Evolutionary conservation across 2,888 invertebrate genomes (phyloP), one percentile per base, ranked within the genome.

Genomic region (Lomographa bimaculata): DNA sequence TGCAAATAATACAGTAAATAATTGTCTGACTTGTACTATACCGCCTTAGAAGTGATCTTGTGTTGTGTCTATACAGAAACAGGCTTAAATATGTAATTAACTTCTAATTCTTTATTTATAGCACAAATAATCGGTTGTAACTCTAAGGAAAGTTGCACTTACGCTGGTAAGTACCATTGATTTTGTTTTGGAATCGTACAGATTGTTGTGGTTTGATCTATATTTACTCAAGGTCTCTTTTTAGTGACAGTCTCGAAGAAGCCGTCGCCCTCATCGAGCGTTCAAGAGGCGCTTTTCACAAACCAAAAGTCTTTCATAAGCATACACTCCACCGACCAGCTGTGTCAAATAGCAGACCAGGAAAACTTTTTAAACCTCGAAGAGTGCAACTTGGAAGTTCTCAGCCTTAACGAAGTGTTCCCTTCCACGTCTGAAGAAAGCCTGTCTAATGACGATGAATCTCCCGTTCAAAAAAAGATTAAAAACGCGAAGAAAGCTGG

Each of bases 381-480:
- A 7, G 84, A 84, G 53, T 86, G 86, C 52, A 86, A 86, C 60
- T 66, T 89, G 5, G 87, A 89, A 67, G 80, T 87, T 3, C 61
- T 89, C 10, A 87, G 82, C 39, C 65, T 84, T 1, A 89, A 86
- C 62, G 82, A 86, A 50, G 85, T 85, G 0, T 89, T 87, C 51
- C 86, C 87, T 3, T 84, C 86, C 1, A 87, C 87, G 1, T 89
- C 89, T n/a, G 87, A 89, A 45, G 87, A 89, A 43, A 89, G 87
- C 46, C 54, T 85, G 14, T 79, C 82, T 1, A 43, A 37, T 20
- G 84, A 81, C n/a, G 86, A 87, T 39, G 83, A 79, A 9, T 53
- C 70, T 1, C 70, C 76, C 0, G 59, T 68, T 5, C 71, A 69
- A 30, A 73, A 70, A 48, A 73, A 67, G 30, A 52, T 64, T 30